Conservation (phyloP, 2,888 invertebrate species). For the Fragum fragum region DNA sequence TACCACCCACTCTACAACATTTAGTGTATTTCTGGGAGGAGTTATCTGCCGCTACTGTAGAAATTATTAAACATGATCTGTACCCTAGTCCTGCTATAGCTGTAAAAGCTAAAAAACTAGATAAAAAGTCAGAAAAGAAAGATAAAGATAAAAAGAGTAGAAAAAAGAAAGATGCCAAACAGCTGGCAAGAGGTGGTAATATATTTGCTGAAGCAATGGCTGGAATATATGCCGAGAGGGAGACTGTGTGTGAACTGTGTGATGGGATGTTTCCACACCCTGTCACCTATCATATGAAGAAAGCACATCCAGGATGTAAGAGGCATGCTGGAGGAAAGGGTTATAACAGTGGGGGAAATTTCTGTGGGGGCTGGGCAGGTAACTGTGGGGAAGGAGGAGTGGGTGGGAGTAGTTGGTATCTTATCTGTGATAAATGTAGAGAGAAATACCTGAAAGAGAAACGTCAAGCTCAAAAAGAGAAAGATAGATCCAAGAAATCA, state of each 20-base stretch:
- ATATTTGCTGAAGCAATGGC: conserved; percentile 81
- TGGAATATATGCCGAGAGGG: conserved; percentile 81
- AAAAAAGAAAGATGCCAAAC: conserved; percentile 89
- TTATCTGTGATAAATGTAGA: conserved; percentile 96
- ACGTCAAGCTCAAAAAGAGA: conserved; percentile 81
- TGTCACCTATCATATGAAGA: conserved; percentile 96
- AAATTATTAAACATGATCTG: conserved; percentile 89
- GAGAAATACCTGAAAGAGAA: conserved; percentile 90
- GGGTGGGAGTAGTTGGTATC: conserved; percentile 94
- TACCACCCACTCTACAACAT: conserved; percentile 95
- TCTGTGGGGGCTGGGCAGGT: conserved; percentile 95
- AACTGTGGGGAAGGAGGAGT: conserved; percentile 95
- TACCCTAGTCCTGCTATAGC: conserved; percentile 89
- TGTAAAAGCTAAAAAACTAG: conserved; percentile 77
- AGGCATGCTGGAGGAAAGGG: conserved; percentile 94
- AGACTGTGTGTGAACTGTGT: conserved; percentile 94
- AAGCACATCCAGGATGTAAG: conserved; percentile 96
- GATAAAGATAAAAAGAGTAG: conserved; percentile 83
- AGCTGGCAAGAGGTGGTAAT: conserved; percentile 76
- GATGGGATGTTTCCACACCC: conserved; percentile 90
- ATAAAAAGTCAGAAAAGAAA: conserved; percentile 83
- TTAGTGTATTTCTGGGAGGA: conserved; percentile 97
- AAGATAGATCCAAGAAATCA: conserved; percentile 85
- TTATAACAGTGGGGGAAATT: conserved; percentile 96
- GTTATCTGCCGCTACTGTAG: conserved; percentile 89